phyloP scores from a whole-genome alignment of 2,797 vertebrate genomes.

The Acanthurus tractus region DNA sequence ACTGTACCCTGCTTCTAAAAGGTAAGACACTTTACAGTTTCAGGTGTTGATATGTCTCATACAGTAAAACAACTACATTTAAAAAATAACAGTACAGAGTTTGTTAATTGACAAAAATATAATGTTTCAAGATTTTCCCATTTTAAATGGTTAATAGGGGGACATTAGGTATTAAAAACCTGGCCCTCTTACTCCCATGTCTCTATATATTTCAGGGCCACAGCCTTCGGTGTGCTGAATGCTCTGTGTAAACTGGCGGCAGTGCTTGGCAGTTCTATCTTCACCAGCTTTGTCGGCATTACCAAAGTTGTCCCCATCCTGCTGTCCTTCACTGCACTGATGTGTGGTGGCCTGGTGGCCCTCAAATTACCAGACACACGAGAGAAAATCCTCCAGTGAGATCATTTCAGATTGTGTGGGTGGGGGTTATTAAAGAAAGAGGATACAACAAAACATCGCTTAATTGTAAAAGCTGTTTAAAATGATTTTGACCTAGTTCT shows the following conservation, averaged over 20 bases:
- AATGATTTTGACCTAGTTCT: constrained; percentile 31
- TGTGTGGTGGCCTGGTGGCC: constrained; percentile 92
- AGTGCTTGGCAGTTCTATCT: constrained; percentile 94
- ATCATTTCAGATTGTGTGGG: background rate
- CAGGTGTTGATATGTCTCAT: too few species aligned
- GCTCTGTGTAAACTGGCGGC: constrained; percentile 95
- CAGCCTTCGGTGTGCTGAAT: constrained; percentile 95
- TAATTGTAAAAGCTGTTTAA: constrained; percentile 22
- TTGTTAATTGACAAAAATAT: background rate
- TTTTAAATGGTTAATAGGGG: background rate
- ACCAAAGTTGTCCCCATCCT: constrained; percentile 94
- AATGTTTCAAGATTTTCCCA: background rate
- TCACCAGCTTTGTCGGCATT: constrained; percentile 93
- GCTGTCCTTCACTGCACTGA: constrained; percentile 91
- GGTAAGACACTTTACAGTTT: too few species aligned
- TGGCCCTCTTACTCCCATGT: background rate
- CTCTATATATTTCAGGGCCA: constrained; percentile 85
- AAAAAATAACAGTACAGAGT: background rate
- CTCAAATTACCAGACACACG: constrained; percentile 95
- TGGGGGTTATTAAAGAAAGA: too few species aligned
- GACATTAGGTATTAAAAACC: background rate
- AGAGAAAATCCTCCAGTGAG: constrained; percentile 94
- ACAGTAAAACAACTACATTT: background rate
- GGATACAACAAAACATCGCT: background rate
- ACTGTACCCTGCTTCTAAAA: constrained; percentile 94